These are phyloP conservation scores for Siniperca obscura DNA, from an alignment of 2,797 vertebrate species.

Conservation along the genomic window DNA sequence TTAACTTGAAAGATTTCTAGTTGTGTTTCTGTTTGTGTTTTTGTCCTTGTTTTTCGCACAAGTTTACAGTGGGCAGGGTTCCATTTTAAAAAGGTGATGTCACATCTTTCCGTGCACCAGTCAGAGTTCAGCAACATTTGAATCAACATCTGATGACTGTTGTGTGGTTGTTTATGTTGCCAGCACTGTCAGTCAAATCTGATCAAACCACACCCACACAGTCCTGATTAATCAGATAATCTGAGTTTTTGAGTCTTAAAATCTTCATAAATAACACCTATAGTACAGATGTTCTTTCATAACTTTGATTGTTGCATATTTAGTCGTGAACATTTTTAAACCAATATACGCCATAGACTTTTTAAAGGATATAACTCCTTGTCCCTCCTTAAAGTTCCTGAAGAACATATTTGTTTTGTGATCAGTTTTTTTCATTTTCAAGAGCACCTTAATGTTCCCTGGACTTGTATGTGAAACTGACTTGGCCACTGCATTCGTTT, in stretches of 20 bases:
- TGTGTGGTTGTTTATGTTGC: not conserved
- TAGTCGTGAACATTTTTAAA: not conserved
- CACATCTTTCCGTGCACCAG: not conserved
- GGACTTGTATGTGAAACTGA: not conserved
- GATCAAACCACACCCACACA: too few species aligned
- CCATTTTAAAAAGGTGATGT: not conserved
- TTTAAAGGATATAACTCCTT: not conserved
- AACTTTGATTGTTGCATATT: not conserved
- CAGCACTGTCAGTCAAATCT: not conserved
- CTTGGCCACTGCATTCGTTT: not conserved
- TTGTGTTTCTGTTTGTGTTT: not conserved
- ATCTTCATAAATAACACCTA: not conserved
- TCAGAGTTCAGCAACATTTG: not conserved
- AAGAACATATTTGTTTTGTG: conserved; percentile 5
- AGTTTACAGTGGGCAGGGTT: not conserved
- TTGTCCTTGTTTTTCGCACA: not conserved
- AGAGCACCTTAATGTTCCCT: not conserved
- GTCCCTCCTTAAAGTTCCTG: not conserved
- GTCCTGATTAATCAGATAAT: not conserved
- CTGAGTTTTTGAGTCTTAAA: not conserved
- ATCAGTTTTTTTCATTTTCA: not conserved
- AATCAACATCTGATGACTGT: not conserved
- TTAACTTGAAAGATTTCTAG: not conserved
- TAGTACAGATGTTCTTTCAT: too few species aligned
- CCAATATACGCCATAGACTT: not conserved